Evolutionary conservation across 2,888 invertebrate genomes (phyloP).

Genomic region (Gisinianus flammeolus): DNA sequence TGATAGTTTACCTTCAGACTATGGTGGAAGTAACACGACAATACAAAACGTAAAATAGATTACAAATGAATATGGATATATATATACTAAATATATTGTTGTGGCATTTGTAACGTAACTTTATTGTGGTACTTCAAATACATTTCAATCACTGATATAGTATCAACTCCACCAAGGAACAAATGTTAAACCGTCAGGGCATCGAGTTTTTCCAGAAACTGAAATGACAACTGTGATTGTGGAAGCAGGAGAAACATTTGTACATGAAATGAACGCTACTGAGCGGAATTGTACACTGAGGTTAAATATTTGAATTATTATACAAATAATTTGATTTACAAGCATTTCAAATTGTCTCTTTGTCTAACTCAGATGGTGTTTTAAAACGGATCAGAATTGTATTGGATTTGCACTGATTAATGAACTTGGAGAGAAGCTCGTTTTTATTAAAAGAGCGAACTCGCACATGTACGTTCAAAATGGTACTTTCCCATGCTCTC

Average conservation of each 20-base stretch:
- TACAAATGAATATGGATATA: too few relatives aligned
- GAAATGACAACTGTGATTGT: conserved; percentile 4
- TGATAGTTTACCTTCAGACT: conserved; percentile 11
- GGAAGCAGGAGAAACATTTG: not conserved
- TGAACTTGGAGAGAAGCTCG: conserved; percentile 5
- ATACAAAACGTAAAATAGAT: too few relatives aligned
- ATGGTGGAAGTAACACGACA: conserved; percentile 22
- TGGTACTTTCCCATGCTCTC: conserved; percentile 13
- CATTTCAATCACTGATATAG: too few relatives aligned
- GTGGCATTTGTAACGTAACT: too few relatives aligned
- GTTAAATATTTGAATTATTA: not conserved
- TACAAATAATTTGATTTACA: too few relatives aligned
- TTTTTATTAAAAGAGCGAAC: conserved; percentile 25
- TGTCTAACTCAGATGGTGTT: conserved; percentile 15
- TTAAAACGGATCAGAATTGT: conserved; percentile 18
- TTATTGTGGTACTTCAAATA: too few relatives aligned
- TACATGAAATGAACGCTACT: not conserved
- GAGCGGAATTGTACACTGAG: not conserved
- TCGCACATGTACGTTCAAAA: conserved; percentile 28
- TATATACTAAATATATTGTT: too few relatives aligned
- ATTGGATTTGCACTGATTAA: conserved; percentile 26
- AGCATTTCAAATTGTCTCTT: not conserved
- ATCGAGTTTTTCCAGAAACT: not conserved
- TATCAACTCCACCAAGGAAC: too few relatives aligned
- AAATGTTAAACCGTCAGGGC: too few relatives aligned